Evolutionary conservation across 2,797 vertebrate species (phyloP), one percentile per base, ranked within the genome.

Genomic region (Iguana delicatissima): DNA sequence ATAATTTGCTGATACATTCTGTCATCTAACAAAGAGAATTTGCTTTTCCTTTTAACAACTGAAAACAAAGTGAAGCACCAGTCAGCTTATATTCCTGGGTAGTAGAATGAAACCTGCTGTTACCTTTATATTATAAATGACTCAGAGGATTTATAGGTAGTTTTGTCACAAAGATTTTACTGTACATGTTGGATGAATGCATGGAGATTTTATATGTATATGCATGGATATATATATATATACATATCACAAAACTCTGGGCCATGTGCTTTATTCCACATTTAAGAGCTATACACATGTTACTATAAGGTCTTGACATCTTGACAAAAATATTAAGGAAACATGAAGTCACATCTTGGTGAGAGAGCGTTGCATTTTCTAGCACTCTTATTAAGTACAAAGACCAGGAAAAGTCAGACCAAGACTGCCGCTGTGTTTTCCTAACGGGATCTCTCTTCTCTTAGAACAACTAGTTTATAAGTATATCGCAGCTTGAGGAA

Each of bases 101-200:
- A 46, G 55, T 52, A 87, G 10, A 76, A 18, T 64, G 42, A 77
- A 76, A 67, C 26, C 59, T 29, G 13, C 18, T 62, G 10, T 72
- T 76, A 38, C 42, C 16, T 80, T 87, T 67, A 50, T 76, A 64
- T 76, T 87, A 50, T 81, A 42, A 85, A 83, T 67, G 72, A 77
- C 24, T 76, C 3, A 6, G 22, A 52, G 46, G 6, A 32, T 89
- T 89, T 89, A 85, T 80, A 85, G 9, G 13, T 26, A 81, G 55
- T 35, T 74, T 87, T 42, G 32, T 74, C 42, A 52, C 9, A 73
- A 38, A 59, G 35, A 46, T 72, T 35, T 72, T 72, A 62, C 42
- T 29, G 64, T 67, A 38, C 7, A 18, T 74, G 67, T 29, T 67
- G 64, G 13, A 12, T 69, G 29, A 29, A 13, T 69, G 59, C 5